Percentiles rank a stretch among this genome's conserved stretches.
Conservation (phyloP, 2,113 vertebrate species). For the Lagopus muta region DNA sequence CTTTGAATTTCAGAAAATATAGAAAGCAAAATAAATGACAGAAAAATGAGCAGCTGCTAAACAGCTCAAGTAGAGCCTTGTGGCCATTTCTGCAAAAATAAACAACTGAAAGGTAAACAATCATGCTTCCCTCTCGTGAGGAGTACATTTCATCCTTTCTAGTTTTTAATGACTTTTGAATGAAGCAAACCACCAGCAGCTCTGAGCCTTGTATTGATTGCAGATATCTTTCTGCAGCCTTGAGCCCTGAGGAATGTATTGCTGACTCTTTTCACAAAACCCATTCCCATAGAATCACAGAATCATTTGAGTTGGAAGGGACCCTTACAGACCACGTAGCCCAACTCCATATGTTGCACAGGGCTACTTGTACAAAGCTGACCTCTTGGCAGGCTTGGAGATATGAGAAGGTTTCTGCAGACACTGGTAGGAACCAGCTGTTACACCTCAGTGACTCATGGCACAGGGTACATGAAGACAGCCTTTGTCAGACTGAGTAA, state of each 20-base stretch:
- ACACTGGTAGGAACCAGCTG: background rate
- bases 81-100: conserved; percentile 61
- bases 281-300: background rate
- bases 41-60: conserved; percentile 35
- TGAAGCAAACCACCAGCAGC: background rate
- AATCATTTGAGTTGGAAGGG: too few species aligned
- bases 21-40: conserved; percentile 49
- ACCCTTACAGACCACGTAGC: too few species aligned
- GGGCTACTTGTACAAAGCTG: background rate
- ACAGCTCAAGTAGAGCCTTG: background rate
- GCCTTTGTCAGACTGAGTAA: conserved; percentile 1
- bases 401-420: background rate
- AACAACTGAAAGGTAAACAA: background rate
- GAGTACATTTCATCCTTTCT: background rate
- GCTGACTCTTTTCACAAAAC: background rate
- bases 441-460: background rate
- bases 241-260: background rate
- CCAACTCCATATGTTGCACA: background rate
- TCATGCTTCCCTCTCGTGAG: background rate
- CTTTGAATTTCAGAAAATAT: conserved; percentile 6
- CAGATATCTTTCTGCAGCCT: background rate
- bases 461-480: background rate
- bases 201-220: background rate
- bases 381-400: background rate
- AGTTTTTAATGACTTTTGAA: background rate